Percentiles rank a stretch among this genome's conserved stretches.
phyloP scores from a whole-genome alignment of 2,888 invertebrate genomes.

The Helleia helle region DNA sequence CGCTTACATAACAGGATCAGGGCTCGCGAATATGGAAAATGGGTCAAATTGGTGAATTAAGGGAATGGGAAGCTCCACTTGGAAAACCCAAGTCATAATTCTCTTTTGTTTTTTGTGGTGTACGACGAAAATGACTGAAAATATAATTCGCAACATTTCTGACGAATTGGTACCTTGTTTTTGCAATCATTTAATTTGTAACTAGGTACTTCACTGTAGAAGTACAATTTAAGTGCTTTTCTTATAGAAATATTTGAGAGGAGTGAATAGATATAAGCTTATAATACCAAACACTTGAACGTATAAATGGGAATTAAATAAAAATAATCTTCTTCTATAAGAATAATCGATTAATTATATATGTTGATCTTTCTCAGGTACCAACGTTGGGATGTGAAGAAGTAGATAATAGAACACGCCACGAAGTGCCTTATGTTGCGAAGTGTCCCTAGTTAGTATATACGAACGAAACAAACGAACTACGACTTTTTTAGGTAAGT shows the following conservation, averaged over 20 bases:
- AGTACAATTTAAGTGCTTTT: too few species aligned
- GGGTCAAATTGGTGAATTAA: slow-evolving; percentile 9
- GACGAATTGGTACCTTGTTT: too few species aligned
- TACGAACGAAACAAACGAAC: slow-evolving; percentile 22
- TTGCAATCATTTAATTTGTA: too few species aligned
- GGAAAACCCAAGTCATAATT: slow-evolving; percentile 6
- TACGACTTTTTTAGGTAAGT: slow-evolving; percentile 17
- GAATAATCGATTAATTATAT: too few species aligned
- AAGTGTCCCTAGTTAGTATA: slow-evolving; percentile 11
- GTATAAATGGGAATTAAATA: too few species aligned
- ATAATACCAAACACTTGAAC: too few species aligned
- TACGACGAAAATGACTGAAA: too few species aligned
- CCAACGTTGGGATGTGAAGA: slow-evolving; percentile 47
- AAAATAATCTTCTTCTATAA: too few species aligned
- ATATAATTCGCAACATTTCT: too few species aligned
- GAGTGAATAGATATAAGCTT: too few species aligned
- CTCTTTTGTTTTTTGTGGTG: slow-evolving; percentile 5
- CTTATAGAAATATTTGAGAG: too few species aligned
- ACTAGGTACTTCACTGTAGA: too few species aligned
- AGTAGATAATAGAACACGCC: slow-evolving; percentile 25
- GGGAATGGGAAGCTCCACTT: slow-evolving; percentile 7
- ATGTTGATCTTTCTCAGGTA: slow-evolving; percentile 50
- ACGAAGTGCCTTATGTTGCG: slow-evolving; percentile 20
- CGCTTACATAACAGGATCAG: slow-evolving; percentile 49
- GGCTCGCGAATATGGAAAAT: slow-evolving; percentile 14